phyloP scores from a whole-genome alignment of 2,888 invertebrate genomes.

The Cheilosia vernalis region DNA sequence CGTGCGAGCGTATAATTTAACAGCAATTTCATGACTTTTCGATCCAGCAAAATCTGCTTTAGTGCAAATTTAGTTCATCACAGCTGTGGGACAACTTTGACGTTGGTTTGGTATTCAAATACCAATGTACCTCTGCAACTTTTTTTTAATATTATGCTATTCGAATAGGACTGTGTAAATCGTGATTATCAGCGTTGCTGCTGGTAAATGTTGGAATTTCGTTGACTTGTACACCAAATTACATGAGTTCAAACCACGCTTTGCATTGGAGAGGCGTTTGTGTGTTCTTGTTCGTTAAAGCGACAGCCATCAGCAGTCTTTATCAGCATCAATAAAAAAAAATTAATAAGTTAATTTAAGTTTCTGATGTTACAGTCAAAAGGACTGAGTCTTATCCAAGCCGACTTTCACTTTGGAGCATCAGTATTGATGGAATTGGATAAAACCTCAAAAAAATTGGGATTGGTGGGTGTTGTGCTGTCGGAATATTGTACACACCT shows the following conservation, averaged over 20 bases:
- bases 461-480: no score
- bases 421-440: neutral
- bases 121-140: neutral
- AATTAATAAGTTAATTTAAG: neutral
- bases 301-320: neutral
- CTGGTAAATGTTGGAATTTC: conserved; percentile 47
- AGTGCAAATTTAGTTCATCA: conserved; percentile 31
- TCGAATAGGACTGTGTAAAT: conserved; percentile 53
- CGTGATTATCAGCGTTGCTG: conserved; percentile 53
- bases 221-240: conserved; percentile 50
- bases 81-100: neutral
- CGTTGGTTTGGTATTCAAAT: neutral
- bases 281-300: neutral
- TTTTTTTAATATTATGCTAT: conserved; percentile 22
- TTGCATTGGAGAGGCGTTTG: neutral
- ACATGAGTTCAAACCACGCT: conserved; percentile 7
- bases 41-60: conserved; percentile 1
- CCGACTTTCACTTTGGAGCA: neutral
- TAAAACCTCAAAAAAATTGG: no score
- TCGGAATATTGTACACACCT: no score
- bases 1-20: conserved; percentile 37
- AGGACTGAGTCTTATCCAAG: neutral
- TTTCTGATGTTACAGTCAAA: neutral
- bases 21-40: conserved; percentile 20
- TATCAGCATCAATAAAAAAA: neutral